Evolutionary conservation across 2,113 vertebrate species (phyloP), one percentile per base, ranked within the genome.

Genomic region (Clinocottus analis): DNA sequence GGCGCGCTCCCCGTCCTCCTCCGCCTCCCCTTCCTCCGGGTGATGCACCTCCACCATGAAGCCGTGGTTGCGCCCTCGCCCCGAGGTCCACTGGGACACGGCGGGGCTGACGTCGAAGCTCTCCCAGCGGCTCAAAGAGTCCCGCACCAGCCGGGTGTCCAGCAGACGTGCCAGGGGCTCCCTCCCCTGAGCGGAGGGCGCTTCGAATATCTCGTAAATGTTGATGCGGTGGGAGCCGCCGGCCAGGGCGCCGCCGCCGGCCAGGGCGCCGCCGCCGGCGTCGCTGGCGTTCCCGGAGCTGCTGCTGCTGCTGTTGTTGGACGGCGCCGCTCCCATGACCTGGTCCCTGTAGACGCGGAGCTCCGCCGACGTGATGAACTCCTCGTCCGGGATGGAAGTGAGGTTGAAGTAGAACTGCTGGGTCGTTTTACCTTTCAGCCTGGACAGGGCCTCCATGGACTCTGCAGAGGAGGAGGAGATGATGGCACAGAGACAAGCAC

Each of bases 331-430:
- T 85, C 94, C 95, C 64, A 95, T 94, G 79, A 98, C 95, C 93
- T 97, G 96, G 79, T 98, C 93, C 86, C 98, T 97, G 94, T 96
- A 99, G 91, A 99, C 94, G 69, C 98, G 96, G 25, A 99, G 96
- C 93, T 99, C 98, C 33, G 98, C 98, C 47, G 97, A 98, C 55
- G 96, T 96, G 95, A 99, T 91, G 77, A 96, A 95, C 91, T 99
- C 98, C 89, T 96, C 96, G 0, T 88, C 91, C 13, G 98, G 98
- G 85, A 99, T 92, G 63, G 97, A 97, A 79, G 96, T 96, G 90
- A 99, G 95, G 93, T 99, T 98, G 93, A 99, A 99, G 95, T 97
- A 97, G 94, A 99, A 98, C 91, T 97, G 95, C 35, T 97, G 97
- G 56, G 95, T 91, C 23, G 97, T 97, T 94, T 95, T 98, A 84